Base-by-base conservation (phyloP, 2,113 vertebrate species). In the Hemichromis elongatus region DNA sequence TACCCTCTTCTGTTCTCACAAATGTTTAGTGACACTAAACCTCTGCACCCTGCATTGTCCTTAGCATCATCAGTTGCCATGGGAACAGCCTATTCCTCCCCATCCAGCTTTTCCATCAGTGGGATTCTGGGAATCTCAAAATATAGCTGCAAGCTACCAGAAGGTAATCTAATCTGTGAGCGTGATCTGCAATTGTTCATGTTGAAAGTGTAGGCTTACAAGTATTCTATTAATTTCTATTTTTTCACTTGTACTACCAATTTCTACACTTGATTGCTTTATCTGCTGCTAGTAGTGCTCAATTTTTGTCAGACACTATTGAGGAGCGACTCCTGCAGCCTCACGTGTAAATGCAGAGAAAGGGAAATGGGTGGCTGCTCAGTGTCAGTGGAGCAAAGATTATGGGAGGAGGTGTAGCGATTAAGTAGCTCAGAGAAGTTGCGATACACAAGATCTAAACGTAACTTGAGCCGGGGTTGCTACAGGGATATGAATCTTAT, bases 91-190 rank as follows among this genome's bases (percentile, higher is more conserved):
- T 66, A 35, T 87, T 81, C 73, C 13, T 79, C 79, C 7, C 86
- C 96, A 93, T 95, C 89, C 19, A 79, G 35, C 92, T 96, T 96
- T 81, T 96, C 96, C 77, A 96, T 97, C 88, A 96, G 91, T 11
- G 96, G 96, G 11, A 95, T 97, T 52, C 93, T 97, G 79, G 96
- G 95, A 16, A 95, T 96, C 3, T 82, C 56, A 63, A 90, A 88
- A 63, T 42, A 77, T 83, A 78, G 63, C 83, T 4, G 55, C 52
- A 93, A 80, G 80, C 16, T 45, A 9, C 77, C 81, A 9, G 55
- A 88, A 90, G 90, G 93, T 92, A 83, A 81, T 37, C 13, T 7
- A 52, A 7, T 68, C 50, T 9, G 30, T 3, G 5, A 47, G 13
- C 7, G 0, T 28, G 28, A 30, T 79, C 13, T 19, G 30, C 12